Evolutionary conservation across 2,888 invertebrate genomes (phyloP).

Genomic region (Icerya purchasi): DNA sequence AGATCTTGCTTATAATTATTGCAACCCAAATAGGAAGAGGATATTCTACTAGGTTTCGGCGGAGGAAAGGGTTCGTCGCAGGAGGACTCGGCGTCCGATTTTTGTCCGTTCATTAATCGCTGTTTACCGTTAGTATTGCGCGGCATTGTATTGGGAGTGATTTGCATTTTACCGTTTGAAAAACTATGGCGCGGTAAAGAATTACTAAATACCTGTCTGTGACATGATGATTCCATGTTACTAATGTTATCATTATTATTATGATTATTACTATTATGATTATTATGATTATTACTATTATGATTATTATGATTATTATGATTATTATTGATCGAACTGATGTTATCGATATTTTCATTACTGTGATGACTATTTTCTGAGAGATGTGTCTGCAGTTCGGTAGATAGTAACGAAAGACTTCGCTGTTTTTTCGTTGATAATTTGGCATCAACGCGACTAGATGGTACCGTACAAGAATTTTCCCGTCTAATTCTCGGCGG

Average conservation of each 20-base stretch:
- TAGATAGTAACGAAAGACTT: slow-evolving; percentile 1
- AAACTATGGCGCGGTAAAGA: slow-evolving; percentile 4
- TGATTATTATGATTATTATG: too few species aligned
- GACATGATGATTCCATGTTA: not conserved
- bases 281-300: slow-evolving; percentile 22
- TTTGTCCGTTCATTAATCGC: not conserved
- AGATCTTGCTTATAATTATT: slow-evolving; percentile 16
- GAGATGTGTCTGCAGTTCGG: too few species aligned
- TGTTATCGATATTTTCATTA: not conserved
- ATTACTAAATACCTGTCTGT: slow-evolving; percentile 5
- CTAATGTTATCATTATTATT: not conserved
- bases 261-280: not conserved
- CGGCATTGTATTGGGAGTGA: not conserved
- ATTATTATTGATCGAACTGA: too few species aligned
- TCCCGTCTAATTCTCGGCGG: not conserved
- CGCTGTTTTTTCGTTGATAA: not conserved
- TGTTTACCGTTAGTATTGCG: not conserved
- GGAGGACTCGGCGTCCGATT: not conserved
- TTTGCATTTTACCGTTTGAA: slow-evolving; percentile 1
- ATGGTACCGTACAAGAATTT: too few species aligned
- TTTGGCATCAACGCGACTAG: not conserved
- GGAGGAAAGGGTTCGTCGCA: slow-evolving; percentile 17
- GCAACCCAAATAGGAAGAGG: slow-evolving; percentile 27
- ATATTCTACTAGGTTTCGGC: slow-evolving; percentile 27
- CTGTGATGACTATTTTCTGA: slow-evolving; percentile 25